These are phyloP conservation scores for Luperina nickerlii DNA, from an alignment of 2,888 invertebrate genomes.

Conservation along the genomic window DNA sequence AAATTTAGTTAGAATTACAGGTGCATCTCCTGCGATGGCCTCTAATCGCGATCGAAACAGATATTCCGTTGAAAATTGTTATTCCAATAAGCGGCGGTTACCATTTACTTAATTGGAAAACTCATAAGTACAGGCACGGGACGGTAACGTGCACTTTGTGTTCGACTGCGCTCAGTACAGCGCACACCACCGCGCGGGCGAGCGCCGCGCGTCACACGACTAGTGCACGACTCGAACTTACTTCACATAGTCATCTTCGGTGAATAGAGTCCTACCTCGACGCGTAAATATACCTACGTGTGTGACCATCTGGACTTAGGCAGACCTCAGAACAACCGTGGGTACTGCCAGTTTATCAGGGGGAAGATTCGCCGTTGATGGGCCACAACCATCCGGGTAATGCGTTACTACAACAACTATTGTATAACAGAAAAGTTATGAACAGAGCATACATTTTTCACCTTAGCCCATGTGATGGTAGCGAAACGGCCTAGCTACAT, in stretches of 20 bases:
- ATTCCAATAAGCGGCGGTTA: conserved; percentile 66
- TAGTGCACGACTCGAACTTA: conserved; percentile 21
- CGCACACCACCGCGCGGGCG: conserved; percentile 20
- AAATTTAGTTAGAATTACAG: conserved; percentile 80
- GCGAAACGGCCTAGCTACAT: no score
- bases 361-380: background rate
- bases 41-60: conserved; percentile 66
- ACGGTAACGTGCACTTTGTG: conserved; percentile 46
- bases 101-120: conserved; percentile 69
- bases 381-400: no score
- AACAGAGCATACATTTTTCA: no score
- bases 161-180: conserved; percentile 7
- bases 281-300: background rate
- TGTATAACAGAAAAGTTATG: no score
- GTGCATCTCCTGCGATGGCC: conserved; percentile 69
- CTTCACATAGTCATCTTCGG: background rate
- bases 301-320: background rate
- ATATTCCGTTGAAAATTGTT: conserved; percentile 67
- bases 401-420: background rate
- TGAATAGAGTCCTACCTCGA: background rate
- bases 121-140: conserved; percentile 58
- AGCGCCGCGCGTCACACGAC: conserved; percentile 1
- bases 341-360: background rate
- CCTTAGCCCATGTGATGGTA: no score
- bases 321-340: background rate